phyloP scores from a whole-genome alignment of 2,888 invertebrate genomes.

The Hemistola chrysoprasaria region DNA sequence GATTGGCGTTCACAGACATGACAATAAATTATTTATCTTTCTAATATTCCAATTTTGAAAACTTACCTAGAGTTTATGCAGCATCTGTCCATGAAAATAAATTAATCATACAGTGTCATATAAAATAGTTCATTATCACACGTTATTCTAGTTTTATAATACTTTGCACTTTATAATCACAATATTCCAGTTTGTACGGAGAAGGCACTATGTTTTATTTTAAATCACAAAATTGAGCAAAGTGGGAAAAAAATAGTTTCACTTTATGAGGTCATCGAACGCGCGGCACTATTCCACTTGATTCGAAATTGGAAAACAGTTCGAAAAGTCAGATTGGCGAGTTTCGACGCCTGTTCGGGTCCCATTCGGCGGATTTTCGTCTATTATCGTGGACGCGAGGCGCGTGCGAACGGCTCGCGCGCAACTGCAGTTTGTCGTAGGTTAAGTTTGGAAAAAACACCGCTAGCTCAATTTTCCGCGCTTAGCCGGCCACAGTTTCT shows the following conservation, averaged over 20 bases:
- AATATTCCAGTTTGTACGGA: conserved; percentile 65
- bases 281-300: conserved; percentile 48
- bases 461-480: conserved; percentile 76
- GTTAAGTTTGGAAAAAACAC: conserved; percentile 76
- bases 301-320: conserved; percentile 57
- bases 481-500: conserved; percentile 53
- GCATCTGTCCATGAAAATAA: conserved; percentile 58
- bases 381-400: conserved; percentile 57
- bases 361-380: conserved; percentile 64
- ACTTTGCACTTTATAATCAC: conserved; percentile 78
- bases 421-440: conserved; percentile 79
- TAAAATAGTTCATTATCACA: conserved; percentile 59
- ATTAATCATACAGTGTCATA: conserved; percentile 38
- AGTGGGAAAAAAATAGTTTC: conserved; percentile 60
- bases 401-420: conserved; percentile 75
- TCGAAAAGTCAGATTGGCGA: conserved; percentile 54
- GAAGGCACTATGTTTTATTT: conserved; percentile 63
- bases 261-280: conserved; percentile 66
- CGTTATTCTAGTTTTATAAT: conserved; percentile 51
- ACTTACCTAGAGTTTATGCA: conserved; percentile 62
- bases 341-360: conserved; percentile 45
- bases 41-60: too few species aligned
- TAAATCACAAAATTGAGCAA: conserved; percentile 79
- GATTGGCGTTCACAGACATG: conserved; percentile 67
- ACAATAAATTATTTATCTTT: conserved; percentile 34